phyloP scores from a whole-genome alignment of 2,888 invertebrate genomes.

The Itoplectis maculator region DNA sequence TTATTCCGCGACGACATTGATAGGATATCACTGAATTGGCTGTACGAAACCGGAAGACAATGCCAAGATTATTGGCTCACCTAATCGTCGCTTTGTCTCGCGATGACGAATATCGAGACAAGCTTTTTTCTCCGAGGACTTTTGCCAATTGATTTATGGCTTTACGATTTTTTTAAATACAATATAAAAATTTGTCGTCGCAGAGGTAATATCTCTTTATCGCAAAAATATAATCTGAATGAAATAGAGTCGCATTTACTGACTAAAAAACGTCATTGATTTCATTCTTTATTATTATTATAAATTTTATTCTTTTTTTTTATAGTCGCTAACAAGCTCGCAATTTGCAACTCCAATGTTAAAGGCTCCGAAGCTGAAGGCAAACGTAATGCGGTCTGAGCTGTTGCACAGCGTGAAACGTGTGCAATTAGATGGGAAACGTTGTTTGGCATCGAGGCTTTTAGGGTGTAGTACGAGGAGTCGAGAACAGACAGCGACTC shows the following conservation, averaged over 20 bases:
- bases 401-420: constrained; percentile 6
- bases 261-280: no score
- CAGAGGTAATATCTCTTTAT: no score
- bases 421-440: constrained; percentile 50
- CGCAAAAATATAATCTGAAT: no score
- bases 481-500: not conserved
- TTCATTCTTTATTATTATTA: no score
- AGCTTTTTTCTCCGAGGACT: no score
- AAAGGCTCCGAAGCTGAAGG: not conserved
- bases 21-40: not conserved
- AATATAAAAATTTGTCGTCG: no score
- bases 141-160: no score
- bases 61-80: not conserved
- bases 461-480: constrained; percentile 21
- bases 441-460: constrained; percentile 34
- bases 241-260: no score
- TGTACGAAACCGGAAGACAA: constrained; percentile 1
- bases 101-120: no score
- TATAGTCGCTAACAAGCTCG: not conserved
- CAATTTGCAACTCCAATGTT: constrained; percentile 6
- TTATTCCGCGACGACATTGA: not conserved
- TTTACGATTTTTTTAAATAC: no score
- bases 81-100: not conserved
- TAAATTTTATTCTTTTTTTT: no score
- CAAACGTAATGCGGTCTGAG: not conserved